These are phyloP conservation scores for Equus quagga DNA, from an alignment of 2,113 vertebrate genomes.

Conservation along the genomic window DNA sequence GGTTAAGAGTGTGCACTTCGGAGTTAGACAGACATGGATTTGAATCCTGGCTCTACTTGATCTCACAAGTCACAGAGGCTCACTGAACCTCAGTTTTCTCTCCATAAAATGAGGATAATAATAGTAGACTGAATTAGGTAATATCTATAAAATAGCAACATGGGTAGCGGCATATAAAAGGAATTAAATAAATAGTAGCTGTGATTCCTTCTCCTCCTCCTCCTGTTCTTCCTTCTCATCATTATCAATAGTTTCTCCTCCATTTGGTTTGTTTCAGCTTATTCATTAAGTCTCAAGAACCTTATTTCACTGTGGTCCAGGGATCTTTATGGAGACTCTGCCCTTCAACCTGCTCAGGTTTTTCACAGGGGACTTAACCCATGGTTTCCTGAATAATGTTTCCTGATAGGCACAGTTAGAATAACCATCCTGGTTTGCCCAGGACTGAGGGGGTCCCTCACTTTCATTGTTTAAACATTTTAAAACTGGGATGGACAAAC, in stretches of 20 bases:
- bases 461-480: not conserved
- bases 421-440: not conserved
- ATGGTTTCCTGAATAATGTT: constrained; percentile 11
- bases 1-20: not conserved
- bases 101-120: constrained; percentile 11
- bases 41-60: constrained; percentile 22
- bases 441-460: not conserved
- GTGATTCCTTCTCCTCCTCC: not conserved
- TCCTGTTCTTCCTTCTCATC: not conserved
- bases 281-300: constrained; percentile 1
- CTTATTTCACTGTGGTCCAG: not conserved
- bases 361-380: not conserved
- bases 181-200: not conserved
- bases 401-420: not conserved
- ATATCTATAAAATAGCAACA: constrained; percentile 47
- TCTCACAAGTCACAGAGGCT: not conserved
- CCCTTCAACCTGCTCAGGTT: not conserved
- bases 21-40: not conserved
- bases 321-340: not conserved
- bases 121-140: not conserved
- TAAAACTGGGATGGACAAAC: not conserved
- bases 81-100: not conserved
- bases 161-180: not conserved
- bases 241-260: not conserved
- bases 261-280: not conserved